These are phyloP conservation scores for Phalangium opilio DNA, from an alignment of 2,888 invertebrate genomes.

Conservation along the genomic window DNA sequence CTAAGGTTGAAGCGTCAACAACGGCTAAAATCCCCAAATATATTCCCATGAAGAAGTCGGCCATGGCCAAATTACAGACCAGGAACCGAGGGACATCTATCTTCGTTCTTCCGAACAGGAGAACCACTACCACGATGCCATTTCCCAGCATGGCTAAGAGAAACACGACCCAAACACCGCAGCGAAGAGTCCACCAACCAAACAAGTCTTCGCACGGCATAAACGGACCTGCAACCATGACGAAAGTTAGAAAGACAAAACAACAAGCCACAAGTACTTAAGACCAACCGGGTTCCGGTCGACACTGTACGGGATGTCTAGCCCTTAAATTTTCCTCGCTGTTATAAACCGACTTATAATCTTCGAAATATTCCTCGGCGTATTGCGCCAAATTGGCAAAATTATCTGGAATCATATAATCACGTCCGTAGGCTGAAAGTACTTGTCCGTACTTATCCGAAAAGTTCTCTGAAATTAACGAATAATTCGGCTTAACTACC, in stretches of 20 bases:
- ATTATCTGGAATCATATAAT: conserved; percentile 46
- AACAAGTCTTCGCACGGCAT: conserved; percentile 88
- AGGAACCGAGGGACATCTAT: conserved; percentile 93
- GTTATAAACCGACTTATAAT: conserved; percentile 21
- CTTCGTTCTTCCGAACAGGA: conserved; percentile 71
- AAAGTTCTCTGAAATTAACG: conserved; percentile 45
- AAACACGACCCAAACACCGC: conserved; percentile 95
- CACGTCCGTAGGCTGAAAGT: conserved; percentile 51
- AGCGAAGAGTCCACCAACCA: conserved; percentile 93
- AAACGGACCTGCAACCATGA: conserved; percentile 54
- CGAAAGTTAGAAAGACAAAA: background rate
- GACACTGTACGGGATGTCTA: conserved; percentile 19
- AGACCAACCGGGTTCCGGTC: conserved; percentile 27
- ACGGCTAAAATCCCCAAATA: conserved; percentile 84
- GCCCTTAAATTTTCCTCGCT: conserved; percentile 10
- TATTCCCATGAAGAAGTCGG: conserved; percentile 93
- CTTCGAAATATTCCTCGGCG: conserved; percentile 51
- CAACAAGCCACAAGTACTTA: too few relatives aligned
- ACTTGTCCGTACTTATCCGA: conserved; percentile 53
- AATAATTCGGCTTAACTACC: conserved; percentile 2
- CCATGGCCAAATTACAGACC: conserved; percentile 89
- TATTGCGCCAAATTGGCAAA: conserved; percentile 41
- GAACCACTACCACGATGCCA: conserved; percentile 84
- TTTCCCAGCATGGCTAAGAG: conserved; percentile 88
- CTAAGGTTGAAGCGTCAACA: conserved; percentile 86